Evolutionary conservation across 2,797 vertebrate species (phyloP), one percentile per base, ranked within the genome.

Genomic region (Sebastiscus albofasciatus): DNA sequence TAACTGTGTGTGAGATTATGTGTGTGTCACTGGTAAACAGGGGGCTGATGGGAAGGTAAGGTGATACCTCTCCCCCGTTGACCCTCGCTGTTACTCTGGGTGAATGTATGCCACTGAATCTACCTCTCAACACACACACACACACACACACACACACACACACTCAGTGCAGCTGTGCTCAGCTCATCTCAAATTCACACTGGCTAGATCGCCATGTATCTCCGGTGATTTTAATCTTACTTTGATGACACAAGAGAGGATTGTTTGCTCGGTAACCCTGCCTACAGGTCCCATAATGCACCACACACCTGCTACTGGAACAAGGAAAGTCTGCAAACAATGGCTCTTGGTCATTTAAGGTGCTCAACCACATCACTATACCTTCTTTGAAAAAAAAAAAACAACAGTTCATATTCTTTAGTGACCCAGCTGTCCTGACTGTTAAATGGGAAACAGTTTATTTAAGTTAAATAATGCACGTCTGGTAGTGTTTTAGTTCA

Each of bases 21-120:
- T 78, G 64, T 84, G 80, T 92, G 83, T 90, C 73, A 59, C 22
- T 91, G 26, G 88, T 92, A 92, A 94, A 93, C 88, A 91, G 13
- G 72, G 46, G 68, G 33, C 78, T 81, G 49, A 54, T 73, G 29
- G 70, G 49, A 60, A 87, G 88, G 93, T 90, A 94, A 94, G 78
- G 59, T 80, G 92, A 94, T 56, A 74, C 80, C 75, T 24, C 55
- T 67, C 60, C 72, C 39, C 62, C 3, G 3, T 20, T 82, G 72
- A 71, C 72, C 72, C 82, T 67, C 26, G 46, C 60, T 84, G 36
- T 81, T 75, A 86, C 58, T 70, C 54, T 31, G 66, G 33, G 76
- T 82, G 65, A 87, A 59, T 64, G 61, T 81, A 39, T 76, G 36
- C 27, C 22, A 61, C n/a, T 81, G 62, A 52, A 79, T 83, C 74